Evolutionary conservation across 2,888 invertebrate species (phyloP), one percentile per base, ranked within the genome.

Genomic region (Chalcis sispes): DNA sequence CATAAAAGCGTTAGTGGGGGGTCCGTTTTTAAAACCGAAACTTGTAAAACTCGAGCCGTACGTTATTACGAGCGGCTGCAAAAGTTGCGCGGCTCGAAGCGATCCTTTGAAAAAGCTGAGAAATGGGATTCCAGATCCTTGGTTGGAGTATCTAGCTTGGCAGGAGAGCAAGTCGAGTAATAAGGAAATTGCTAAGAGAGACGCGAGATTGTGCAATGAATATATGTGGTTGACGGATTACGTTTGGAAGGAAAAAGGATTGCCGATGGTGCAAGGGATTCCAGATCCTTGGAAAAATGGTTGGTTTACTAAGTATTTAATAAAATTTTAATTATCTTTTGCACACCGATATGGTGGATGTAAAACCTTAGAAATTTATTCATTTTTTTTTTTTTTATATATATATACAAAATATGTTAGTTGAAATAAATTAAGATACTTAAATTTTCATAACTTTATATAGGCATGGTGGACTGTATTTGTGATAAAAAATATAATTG

Each of bases 71-170:
- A 48, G 52, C 20, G 15, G 8, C 13, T 54, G 62, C 52, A 27
- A 25, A 1, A 2, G 10, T 50, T 13, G 23, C 15, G 27, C 25
- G 8, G 2, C n/a, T n/a, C 54, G 13, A 27, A 27, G 1, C 13
- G 46, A 62, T 46, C 10, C 15, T n/a, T 10, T 20, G 2, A 42
- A 8, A 15, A 71, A 20, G 42, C n/a, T 32, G 8, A 46, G 56
- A 8, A 65, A 52, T n/a, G 83, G 83, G 0, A 84, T 84, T 23
- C 83, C 83, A 3, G 80, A 83, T 77, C 79, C 82, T 18, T 82
- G 82, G 83, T 66, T 72, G 25, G 81, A 83, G 50, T 82, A 82
- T 61, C 74, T 81, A 1, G 74, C 77, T 0, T 61, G 77, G 52
- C 64, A 64, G 27, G 80, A 77, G 25, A 59, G 70, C 1, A 58